A percentile compares a stretch with the other conserved stretches of the same genome.
These are phyloP conservation scores for Orthosia cruda DNA, from an alignment of 2,888 invertebrate genomes.

Conservation along the genomic window DNA sequence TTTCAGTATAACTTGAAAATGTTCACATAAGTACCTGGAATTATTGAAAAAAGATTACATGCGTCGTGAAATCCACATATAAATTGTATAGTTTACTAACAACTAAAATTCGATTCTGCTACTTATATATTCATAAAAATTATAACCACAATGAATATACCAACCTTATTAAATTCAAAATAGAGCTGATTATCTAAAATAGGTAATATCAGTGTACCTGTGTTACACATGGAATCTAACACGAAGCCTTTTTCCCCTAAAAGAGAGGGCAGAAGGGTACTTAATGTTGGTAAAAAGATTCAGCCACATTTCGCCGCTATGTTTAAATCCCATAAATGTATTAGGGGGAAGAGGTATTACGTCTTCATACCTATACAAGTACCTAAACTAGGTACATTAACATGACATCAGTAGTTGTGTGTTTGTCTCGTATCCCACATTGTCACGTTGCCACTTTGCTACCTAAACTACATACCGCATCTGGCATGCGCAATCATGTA, in stretches of 20 bases:
- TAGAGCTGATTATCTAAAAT: no score
- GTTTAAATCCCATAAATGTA: no score
- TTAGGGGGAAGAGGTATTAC: neutral
- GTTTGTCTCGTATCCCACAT: neutral
- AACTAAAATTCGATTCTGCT: neutral
- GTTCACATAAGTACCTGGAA: neutral
- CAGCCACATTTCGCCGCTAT: no score
- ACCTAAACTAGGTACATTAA: slow-evolving; percentile 6
- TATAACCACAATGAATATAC: neutral
- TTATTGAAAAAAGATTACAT: neutral
- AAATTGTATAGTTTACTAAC: neutral
- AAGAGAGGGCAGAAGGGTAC: no score
- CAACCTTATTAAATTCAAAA: no score
- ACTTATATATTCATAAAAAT: neutral
- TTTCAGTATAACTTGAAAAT: neutral
- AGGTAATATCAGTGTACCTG: no score
- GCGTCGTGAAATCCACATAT: neutral
- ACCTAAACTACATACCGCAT: slow-evolving; percentile 50
- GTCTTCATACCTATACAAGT: neutral
- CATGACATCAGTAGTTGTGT: slow-evolving; percentile 6
- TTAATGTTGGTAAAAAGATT: no score
- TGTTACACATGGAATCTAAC: no score
- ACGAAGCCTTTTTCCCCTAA: no score
- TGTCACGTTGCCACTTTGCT: slow-evolving; percentile 5
- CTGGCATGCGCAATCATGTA: slow-evolving; percentile 17